A percentile compares a stretch with the other conserved stretches of the same genome.
These are phyloP conservation scores for Notarius lentiginosus DNA, from an alignment of 2,113 vertebrate species.

Conservation along the genomic window DNA sequence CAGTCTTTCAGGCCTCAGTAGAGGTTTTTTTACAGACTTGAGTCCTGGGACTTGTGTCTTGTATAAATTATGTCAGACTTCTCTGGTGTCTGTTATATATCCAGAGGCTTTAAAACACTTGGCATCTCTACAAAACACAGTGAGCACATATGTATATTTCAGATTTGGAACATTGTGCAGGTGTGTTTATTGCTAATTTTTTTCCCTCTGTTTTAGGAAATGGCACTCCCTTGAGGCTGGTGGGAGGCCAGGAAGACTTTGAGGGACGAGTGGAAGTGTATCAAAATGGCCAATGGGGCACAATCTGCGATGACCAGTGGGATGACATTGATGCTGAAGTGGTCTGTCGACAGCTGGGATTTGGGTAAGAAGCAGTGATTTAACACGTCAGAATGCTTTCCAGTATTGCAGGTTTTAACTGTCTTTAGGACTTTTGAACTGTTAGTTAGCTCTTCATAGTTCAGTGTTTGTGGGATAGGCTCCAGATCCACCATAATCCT, in stretches of 20 bases:
- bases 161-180: not conserved
- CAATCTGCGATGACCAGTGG: constrained; percentile 83
- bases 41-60: not conserved
- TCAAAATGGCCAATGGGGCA: constrained; percentile 78
- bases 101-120: not conserved
- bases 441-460: not conserved
- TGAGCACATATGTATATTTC: not conserved
- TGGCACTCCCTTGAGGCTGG: constrained; percentile 76
- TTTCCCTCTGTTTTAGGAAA: constrained; percentile 64
- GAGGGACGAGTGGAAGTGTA: constrained; percentile 84
- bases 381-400: not conserved
- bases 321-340: constrained; percentile 83
- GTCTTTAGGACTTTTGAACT: not conserved
- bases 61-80: not conserved
- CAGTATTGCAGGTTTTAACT: not conserved
- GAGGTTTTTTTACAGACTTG: not conserved
- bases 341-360: constrained; percentile 80
- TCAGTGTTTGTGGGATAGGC: too few relatives aligned
- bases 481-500: too few relatives aligned
- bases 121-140: not conserved
- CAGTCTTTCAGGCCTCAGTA: not conserved
- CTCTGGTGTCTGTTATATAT: not conserved
- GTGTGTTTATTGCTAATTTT: constrained; percentile 8
- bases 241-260: constrained; percentile 78
- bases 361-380: constrained; percentile 69